phyloP scores from a whole-genome alignment of 2,888 invertebrate genomes.

The Drosophila paracracens region DNA sequence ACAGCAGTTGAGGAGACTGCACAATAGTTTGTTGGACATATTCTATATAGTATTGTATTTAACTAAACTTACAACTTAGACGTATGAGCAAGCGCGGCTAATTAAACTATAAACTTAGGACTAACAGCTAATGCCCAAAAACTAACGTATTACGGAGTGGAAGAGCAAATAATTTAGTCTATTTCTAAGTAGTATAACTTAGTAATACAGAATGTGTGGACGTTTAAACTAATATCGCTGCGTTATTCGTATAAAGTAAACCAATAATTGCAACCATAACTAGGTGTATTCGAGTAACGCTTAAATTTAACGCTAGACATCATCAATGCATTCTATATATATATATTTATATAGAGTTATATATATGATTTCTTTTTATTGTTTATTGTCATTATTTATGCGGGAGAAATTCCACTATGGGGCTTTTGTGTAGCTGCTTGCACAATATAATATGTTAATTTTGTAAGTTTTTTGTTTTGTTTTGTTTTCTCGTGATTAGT shows the following conservation, averaged over 20 bases:
- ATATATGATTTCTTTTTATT: conserved; percentile 54
- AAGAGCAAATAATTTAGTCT: conserved; percentile 81
- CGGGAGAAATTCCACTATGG: conserved; percentile 80
- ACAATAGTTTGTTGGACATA: conserved; percentile 48
- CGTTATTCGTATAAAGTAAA: conserved; percentile 42
- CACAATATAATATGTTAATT: conserved; percentile 37
- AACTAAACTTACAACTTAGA: conserved; percentile 60
- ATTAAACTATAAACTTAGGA: conserved; percentile 66
- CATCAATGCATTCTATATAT: conserved; percentile 38
- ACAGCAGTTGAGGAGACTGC: conserved; percentile 34
- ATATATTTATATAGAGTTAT: conserved; percentile 44
- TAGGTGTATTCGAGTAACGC: conserved; percentile 55
- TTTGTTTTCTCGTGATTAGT: conserved; percentile 26
- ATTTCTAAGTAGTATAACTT: conserved; percentile 63
- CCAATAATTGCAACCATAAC: conserved; percentile 35
- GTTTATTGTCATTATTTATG: conserved; percentile 81
- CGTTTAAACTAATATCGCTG: conserved; percentile 74
- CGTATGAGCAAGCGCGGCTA: conserved; percentile 78
- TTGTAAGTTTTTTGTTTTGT: conserved; percentile 29
- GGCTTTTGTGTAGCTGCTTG: conserved; percentile 48
- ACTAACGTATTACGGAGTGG: conserved; percentile 68
- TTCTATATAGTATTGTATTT: conserved; percentile 32
- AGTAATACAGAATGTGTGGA: conserved; percentile 45
- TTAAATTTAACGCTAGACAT: conserved; percentile 72
- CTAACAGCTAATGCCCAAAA: conserved; percentile 49